Conservation (phyloP, 2,888 invertebrate species). For the Dasypogon diadema region DNA sequence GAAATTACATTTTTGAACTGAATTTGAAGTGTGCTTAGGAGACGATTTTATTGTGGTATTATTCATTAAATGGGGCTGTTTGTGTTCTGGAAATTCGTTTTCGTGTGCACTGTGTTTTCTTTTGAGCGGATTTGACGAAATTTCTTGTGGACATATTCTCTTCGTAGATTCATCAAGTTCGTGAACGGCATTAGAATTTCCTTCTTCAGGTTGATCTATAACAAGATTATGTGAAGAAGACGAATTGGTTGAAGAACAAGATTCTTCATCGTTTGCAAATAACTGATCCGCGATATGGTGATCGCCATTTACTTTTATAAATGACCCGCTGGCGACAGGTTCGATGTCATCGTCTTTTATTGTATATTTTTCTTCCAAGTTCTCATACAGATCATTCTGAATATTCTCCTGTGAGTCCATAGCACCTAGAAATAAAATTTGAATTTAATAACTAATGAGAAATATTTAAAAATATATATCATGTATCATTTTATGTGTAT, state of each 20-base stretch:
- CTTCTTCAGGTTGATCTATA: conserved; percentile 64
- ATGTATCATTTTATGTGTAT: no score
- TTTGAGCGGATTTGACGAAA: conserved; percentile 12
- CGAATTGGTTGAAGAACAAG: conserved; percentile 59
- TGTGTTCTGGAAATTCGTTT: conserved; percentile 4
- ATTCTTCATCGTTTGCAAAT: conserved; percentile 54
- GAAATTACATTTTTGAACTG: conserved; percentile 1
- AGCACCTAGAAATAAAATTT: conserved; percentile 6
- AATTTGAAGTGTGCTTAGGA: conserved; percentile 2
- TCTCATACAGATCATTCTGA: neutral
- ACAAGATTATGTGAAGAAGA: conserved; percentile 66
- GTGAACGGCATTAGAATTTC: neutral
- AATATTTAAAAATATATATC: no score
- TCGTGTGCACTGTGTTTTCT: neutral
- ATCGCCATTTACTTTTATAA: conserved; percentile 44
- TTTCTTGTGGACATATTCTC: neutral
- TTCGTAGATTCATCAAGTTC: neutral
- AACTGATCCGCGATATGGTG: conserved; percentile 19
- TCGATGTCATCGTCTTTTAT: conserved; percentile 1
- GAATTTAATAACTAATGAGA: neutral
- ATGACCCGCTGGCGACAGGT: conserved; percentile 7
- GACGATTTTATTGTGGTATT: neutral
- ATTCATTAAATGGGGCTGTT: neutral
- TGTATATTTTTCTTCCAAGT: neutral
- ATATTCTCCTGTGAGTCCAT: conserved; percentile 15